Conservation (phyloP, 2,797 vertebrate genomes). For the Artibeus jamaicensis region DNA sequence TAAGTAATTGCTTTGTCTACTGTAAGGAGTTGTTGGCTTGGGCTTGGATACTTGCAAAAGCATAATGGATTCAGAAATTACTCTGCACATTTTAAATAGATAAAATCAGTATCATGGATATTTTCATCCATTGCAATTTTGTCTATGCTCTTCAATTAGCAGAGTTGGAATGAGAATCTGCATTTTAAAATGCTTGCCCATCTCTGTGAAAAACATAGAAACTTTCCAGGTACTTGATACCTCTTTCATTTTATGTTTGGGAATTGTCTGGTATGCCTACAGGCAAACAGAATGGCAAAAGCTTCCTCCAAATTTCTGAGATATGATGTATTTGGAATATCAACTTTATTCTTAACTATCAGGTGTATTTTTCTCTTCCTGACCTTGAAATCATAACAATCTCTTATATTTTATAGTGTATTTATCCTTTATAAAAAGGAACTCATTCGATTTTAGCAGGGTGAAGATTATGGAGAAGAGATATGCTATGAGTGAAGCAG, state of each 20-base stretch:
- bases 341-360: background rate
- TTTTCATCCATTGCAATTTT: slow-evolving; percentile 18
- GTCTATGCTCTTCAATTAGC: slow-evolving; percentile 3
- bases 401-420: background rate
- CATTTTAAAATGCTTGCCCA: slow-evolving; percentile 49
- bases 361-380: background rate
- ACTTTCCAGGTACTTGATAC: slow-evolving; percentile 37
- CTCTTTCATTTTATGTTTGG: background rate
- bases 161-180: slow-evolving; percentile 52
- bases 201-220: slow-evolving; percentile 7
- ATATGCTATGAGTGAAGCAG: rapidly evolving
- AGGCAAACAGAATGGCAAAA: background rate
- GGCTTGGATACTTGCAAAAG: slow-evolving; percentile 33
- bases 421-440: background rate
- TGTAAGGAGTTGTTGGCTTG: background rate
- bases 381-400: background rate
- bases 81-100: slow-evolving; percentile 54
- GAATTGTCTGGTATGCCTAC: slow-evolving; percentile 31
- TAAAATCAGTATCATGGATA: slow-evolving; percentile 25
- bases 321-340: background rate
- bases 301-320: background rate
- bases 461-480: background rate
- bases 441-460: background rate
- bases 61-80: slow-evolving; percentile 21
- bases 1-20: slow-evolving; percentile 25